Evolutionary conservation across 2,888 invertebrate species (phyloP), one percentile per base, ranked within the genome.

Genomic region (Plebejus anna): DNA sequence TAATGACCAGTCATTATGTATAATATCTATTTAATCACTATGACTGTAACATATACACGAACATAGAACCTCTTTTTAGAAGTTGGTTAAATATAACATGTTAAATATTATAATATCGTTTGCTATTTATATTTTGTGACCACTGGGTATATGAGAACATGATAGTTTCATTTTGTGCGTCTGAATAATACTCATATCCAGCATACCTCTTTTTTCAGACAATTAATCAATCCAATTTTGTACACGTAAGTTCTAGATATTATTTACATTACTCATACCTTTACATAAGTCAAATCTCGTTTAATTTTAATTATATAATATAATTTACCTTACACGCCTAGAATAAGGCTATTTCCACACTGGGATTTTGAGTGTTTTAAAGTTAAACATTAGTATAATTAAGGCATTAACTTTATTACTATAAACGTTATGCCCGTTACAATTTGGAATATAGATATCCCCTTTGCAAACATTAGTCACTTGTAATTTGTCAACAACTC

Each of bases 131-230:
- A 66, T 36, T 66, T 66, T 66, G 13, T 16, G 32, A 66, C 66
- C 66, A 16, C 13, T 66, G 28, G 28, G 11, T 28, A 28, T 22
- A 32, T 36, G 32, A 66, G 66, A 66, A 36, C 66, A 13, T 13
- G 22, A 72, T 32, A 38, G 71, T 42, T 42, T 71, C 11, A 70
- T 38, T 72, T 72, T 72, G 72, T 72, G 72, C 72, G 47, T 72
- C 72, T 51, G 66, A 32, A 32, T 11, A 66, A 36, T 66, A 32
- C 66, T 2, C 66, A 36, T 66, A 36, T 66, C 5, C 16, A 66
- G 4, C 66, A 66, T 16, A 36, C 13, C 5, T 36, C 13, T 13
- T 11, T 61, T 61, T 28, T 28, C 28, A 28, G 28, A 61, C 28
- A 7, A 1, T 13, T 9, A 59, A 28, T 28, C 32, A 13, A 28